Conservation (phyloP, 1,140 invertebrate species). For the Macrobrachium rosenbergii region DNA sequence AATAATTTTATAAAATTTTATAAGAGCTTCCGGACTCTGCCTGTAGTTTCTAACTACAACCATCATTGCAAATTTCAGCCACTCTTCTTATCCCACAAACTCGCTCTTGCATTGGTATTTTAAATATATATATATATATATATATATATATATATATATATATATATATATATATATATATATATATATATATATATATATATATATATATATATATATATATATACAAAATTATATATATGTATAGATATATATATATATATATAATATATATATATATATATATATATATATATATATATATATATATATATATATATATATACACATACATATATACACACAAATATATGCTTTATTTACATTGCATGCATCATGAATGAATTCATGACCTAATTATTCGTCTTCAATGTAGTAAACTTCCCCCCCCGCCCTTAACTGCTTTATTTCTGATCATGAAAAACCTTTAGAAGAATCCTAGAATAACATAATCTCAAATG, state of each 20-base stretch:
- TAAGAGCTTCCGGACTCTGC: too few species aligned
- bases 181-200: background rate
- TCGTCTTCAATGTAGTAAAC: too few species aligned
- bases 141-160: constrained; percentile 11
- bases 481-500: too few species aligned
- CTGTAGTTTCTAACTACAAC: too few species aligned
- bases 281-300: constrained; percentile 17
- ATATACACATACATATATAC: background rate
- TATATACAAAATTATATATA: background rate
- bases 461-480: too few species aligned
- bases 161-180: background rate
- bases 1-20: too few species aligned
- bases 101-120: background rate
- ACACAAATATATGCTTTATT: background rate
- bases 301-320: constrained; percentile 21
- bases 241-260: background rate
- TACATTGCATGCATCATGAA: background rate
- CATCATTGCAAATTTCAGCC: too few species aligned
- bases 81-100: too few species aligned
- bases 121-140: constrained; percentile 11
- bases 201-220: constrained; percentile 17
- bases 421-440: too few species aligned
- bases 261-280: constrained; percentile 25
- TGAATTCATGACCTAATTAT: too few species aligned
- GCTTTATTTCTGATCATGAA: too few species aligned